A percentile compares a stretch with the other conserved stretches of the same genome.
These are phyloP conservation scores for Drosophila infuscata DNA, from an alignment of 2,888 invertebrate species.

Conservation along the genomic window DNA sequence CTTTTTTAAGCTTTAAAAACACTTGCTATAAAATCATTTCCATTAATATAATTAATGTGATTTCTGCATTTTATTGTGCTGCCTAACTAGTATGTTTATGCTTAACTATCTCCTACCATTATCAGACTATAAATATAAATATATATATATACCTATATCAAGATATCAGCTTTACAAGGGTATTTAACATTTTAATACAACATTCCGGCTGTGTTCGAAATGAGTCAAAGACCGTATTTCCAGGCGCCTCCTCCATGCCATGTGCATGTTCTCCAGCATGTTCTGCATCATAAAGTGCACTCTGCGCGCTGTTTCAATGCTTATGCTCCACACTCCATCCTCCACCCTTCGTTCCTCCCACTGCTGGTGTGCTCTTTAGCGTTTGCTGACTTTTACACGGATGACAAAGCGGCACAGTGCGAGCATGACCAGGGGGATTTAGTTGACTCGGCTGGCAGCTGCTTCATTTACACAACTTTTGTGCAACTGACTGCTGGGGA, in stretches of 20 bases:
- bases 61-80: neutral
- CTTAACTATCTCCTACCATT: no score
- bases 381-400: conserved; percentile 73
- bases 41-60: neutral
- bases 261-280: conserved; percentile 37
- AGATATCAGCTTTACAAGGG: conserved; percentile 21
- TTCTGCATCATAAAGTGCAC: conserved; percentile 62
- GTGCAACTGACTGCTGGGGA: conserved; percentile 33
- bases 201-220: conserved; percentile 26
- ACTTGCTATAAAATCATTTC: neutral
- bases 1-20: neutral
- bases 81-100: neutral
- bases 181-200: conserved; percentile 32
- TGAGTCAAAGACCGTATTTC: conserved; percentile 62
- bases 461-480: conserved; percentile 55
- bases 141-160: no score
- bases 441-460: conserved; percentile 45
- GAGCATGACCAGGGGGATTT: conserved; percentile 28
- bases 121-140: neutral
- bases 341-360: neutral
- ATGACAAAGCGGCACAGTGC: conserved; percentile 28
- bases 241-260: conserved; percentile 29
- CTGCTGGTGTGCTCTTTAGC: conserved; percentile 69
- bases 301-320: conserved; percentile 17
- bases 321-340: neutral